Evolutionary conservation across 2,797 vertebrate species (phyloP).

Genomic region (Danionella dracula): DNA sequence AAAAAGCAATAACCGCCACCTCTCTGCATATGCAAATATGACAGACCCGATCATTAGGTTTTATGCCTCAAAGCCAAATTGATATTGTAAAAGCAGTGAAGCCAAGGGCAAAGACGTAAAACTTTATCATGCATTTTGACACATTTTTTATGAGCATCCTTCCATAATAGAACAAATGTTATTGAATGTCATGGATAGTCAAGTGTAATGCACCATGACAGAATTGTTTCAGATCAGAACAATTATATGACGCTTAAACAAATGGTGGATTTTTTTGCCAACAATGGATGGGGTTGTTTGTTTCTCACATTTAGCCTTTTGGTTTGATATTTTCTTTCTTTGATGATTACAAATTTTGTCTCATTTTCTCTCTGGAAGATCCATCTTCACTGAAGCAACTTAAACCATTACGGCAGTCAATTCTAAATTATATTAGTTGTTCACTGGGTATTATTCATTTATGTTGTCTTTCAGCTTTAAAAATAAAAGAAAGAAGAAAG

Average conservation of each 20-base stretch:
- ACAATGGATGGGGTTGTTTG: conserved; percentile 7
- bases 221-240: conserved; percentile 34
- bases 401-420: too few species aligned
- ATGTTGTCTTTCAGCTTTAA: too few species aligned
- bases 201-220: conserved; percentile 46
- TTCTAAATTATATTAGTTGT: too few species aligned
- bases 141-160: conserved; percentile 61
- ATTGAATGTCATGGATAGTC: conserved; percentile 55
- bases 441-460: too few species aligned
- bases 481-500: too few species aligned
- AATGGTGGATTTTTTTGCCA: conserved; percentile 6
- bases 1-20: conserved; percentile 63
- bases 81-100: conserved; percentile 68
- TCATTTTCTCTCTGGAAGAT: too few species aligned
- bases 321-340: conserved; percentile 22
- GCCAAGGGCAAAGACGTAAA: conserved; percentile 67
- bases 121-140: conserved; percentile 54
- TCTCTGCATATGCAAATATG: conserved; percentile 75
- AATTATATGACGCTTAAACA: conserved; percentile 28
- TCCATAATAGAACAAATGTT: conserved; percentile 62
- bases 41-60: conserved; percentile 75
- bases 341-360: conserved; percentile 11
- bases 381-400: too few species aligned
- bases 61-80: conserved; percentile 72
- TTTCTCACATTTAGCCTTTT: neutral